phyloP scores from a whole-genome alignment of 2,888 invertebrate genomes.

The Oegoconia quadripuncta region DNA sequence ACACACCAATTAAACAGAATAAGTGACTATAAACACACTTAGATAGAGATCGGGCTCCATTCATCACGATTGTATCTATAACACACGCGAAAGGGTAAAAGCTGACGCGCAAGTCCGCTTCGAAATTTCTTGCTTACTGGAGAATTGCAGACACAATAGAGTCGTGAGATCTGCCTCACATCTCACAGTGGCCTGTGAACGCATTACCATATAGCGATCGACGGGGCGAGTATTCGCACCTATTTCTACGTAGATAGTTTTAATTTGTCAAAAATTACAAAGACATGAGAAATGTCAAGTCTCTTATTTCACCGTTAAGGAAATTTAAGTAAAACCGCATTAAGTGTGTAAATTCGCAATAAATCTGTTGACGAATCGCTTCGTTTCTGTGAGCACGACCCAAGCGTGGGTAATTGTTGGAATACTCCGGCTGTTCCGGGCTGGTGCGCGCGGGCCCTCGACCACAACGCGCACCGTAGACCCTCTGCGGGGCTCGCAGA shows the following conservation, averaged over 20 bases:
- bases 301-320: slow-evolving; percentile 5
- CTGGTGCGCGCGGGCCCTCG: slow-evolving; percentile 72
- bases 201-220: slow-evolving; percentile 40
- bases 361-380: slow-evolving; percentile 51
- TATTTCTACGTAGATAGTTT: slow-evolving; percentile 9
- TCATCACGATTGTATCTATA: slow-evolving; percentile 51
- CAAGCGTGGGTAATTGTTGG: slow-evolving; percentile 72
- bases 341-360: slow-evolving; percentile 41
- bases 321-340: slow-evolving; percentile 18
- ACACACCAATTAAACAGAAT: slow-evolving; percentile 17
- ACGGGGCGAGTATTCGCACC: slow-evolving; percentile 33
- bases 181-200: slow-evolving; percentile 37
- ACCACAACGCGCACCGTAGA: slow-evolving; percentile 59
- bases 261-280: slow-evolving; percentile 6
- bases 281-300: slow-evolving; percentile 10
- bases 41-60: slow-evolving; percentile 40
- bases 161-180: slow-evolving; percentile 65
- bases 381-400: slow-evolving; percentile 57
- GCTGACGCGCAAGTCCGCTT: slow-evolving; percentile 48
- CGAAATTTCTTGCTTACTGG: slow-evolving; percentile 56
- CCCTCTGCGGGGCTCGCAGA: slow-evolving; percentile 67
- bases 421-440: slow-evolving; percentile 70
- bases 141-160: slow-evolving; percentile 65
- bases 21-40: slow-evolving; percentile 33
- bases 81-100: slow-evolving; percentile 58